A percentile compares a stretch with the other conserved stretches of the same genome.
Conservation (phyloP, 1,140 invertebrate species). For the Pollicipes pollicipes region DNA sequence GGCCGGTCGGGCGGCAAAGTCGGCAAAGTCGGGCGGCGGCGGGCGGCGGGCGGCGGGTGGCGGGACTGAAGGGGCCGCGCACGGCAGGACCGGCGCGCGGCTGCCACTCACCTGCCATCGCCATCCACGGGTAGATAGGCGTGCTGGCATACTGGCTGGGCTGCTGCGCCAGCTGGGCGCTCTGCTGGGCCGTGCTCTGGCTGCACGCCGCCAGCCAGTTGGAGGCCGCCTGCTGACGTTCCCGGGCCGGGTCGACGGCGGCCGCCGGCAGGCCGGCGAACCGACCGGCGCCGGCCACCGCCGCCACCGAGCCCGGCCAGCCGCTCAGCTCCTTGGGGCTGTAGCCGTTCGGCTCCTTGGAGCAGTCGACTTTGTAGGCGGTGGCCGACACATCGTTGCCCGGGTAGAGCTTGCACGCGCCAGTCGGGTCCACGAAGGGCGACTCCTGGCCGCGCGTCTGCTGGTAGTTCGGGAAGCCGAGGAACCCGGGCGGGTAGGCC, state of each 20-base stretch:
- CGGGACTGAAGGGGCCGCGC: too few relatives aligned
- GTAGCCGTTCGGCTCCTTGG: neutral
- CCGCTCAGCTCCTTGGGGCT: neutral
- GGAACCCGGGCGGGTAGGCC: conserved; percentile 1
- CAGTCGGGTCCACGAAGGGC: neutral
- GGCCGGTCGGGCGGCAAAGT: too few relatives aligned
- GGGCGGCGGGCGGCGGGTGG: too few relatives aligned
- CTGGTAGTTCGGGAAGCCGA: neutral
- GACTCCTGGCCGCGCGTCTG: conserved; percentile 3
- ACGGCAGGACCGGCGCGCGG: too few relatives aligned
- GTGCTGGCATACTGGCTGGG: neutral
- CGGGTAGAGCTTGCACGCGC: neutral
- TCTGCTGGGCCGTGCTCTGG: neutral
- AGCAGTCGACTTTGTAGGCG: neutral
- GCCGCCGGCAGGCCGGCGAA: neutral
- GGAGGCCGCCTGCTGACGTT: neutral
- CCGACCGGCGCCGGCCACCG: neutral
- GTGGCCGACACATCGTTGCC: neutral
- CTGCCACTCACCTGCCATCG: neutral
- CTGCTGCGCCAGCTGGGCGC: neutral
- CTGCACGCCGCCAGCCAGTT: conserved; percentile 3
- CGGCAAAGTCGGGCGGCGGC: too few relatives aligned
- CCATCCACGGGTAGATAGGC: conserved; percentile 6
- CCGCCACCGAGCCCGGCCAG: neutral
- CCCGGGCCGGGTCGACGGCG: neutral